Base-by-base conservation (phyloP, 2,888 invertebrate species). In the Trachelus tabidus region DNA sequence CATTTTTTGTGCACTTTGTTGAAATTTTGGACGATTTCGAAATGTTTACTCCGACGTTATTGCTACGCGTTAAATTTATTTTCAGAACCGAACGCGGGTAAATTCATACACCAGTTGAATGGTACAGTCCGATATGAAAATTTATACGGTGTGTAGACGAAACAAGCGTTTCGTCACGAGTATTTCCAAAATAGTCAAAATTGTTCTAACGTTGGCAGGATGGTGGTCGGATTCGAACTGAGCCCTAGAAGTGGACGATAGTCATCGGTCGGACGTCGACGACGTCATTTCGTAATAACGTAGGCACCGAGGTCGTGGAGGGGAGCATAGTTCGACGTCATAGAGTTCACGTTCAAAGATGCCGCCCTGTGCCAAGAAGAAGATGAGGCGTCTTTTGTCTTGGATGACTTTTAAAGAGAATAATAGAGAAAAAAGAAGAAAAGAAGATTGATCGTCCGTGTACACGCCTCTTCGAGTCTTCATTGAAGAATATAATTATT, bases 241-340 rank as follows among this genome's bases (percentile, higher is more conserved):
- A 77, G 69, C 75, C 56, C 68, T 69, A 30, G 34, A 56, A 69
- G 23, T 75, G 77, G 69, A 35, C 77, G 77, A 75, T 78, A 69
- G 78, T 71, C 23, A 76, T 78, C 78, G 78, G 73, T 69, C 68
- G 75, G 35, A 78, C 73, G 71, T 37, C 78, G 40, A 35, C 78
- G 35, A 78, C 76, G 40, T 34, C n/a, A 68, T 76, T 75, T 69
- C 73, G 76, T 76, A 73, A 75, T 75, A 34, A 78, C 71, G 68
- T 56, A 9, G 40, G 40, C 40, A 56, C 73, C 37, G 35, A 34
- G 71, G 4, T 76, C 68, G 68, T 69, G 76, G 73, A 75, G 78
- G 78, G 76, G 75, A 34, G 31, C 6, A 35, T 12, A 56, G 15
- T 6, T 56, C 40, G 40, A 56, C 40, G 40, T 56, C 40, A 56